Base-by-base conservation (phyloP, 1,140 invertebrate species). In the Meloidogyne chitwoodi region DNA sequence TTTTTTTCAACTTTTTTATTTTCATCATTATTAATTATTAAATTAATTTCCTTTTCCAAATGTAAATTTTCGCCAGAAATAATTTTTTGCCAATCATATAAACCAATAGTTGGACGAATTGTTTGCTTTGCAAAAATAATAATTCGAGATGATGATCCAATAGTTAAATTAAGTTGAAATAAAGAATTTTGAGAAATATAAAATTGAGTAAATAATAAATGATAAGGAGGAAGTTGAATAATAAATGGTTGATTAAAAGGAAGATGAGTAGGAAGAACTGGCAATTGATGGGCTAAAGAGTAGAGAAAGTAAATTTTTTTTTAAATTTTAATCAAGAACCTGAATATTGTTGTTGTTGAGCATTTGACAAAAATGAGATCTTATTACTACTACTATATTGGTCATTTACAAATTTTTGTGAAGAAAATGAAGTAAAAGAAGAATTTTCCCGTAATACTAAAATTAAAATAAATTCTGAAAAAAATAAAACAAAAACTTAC, bases 51-150 rank as follows among this genome's bases (percentile, higher is more conserved):
- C 5, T 38, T 38, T 4, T 67, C n/a, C 6, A 27, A 29, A 65
- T 78, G 77, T 24, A 78, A 27, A 44, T 62, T 27, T 41, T 78
- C 77, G 16, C 61, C 77, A 2, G 62, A 61, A 29, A 78, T 62
- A 24, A 78, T 68, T 38, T 70, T 66, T 65, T 70, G 62, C 38
- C 41, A 78, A 48, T 79, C 76, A 44, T 76, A 80, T 48, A n/a
- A 26, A 16, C 79, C 68, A 26, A 62, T 24, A n/a, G 79, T 81
- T 27, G 79, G 79, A 34, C 56, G 72, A n/a, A 82, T 12, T 29
- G 79, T 75, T 29, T 61, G 61, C 12, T 29, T 70, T 11, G 79
- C 79, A 26, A 41, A 80, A 38, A 80, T 70, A 44, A 78, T 74
- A 41, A 78, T 66, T 44, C 77, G 75, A 34, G 77, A 77, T 24